These are phyloP conservation scores for Halocaridina rubra DNA, from an alignment of 2,888 invertebrate genomes.

Conservation along the genomic window DNA sequence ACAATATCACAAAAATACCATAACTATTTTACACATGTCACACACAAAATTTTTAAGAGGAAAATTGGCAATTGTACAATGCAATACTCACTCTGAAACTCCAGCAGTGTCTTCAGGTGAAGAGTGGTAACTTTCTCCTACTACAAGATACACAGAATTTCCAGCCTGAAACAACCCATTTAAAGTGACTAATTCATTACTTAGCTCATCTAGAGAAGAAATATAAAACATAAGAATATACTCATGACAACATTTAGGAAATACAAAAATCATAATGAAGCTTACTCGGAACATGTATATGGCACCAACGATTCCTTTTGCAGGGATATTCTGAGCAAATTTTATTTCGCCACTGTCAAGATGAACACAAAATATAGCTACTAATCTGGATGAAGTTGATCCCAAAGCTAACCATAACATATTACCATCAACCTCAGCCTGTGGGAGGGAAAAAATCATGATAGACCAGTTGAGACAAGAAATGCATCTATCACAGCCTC, in stretches of 20 bases:
- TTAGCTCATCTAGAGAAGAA: too few species aligned
- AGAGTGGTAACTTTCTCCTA: slow-evolving; percentile 8
- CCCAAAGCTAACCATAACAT: slow-evolving; percentile 40
- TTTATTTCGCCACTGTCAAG: not conserved
- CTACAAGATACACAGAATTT: slow-evolving; percentile 12
- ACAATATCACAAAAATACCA: not conserved
- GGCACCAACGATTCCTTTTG: slow-evolving; percentile 3
- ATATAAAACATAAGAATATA: too few species aligned
- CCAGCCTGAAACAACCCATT: slow-evolving; percentile 9
- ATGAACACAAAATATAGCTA: slow-evolving; percentile 12
- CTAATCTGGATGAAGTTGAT: not conserved
- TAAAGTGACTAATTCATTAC: too few species aligned
- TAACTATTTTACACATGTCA: not conserved
- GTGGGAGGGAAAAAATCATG: too few species aligned
- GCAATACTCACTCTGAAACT: not conserved
- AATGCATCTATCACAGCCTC: too few species aligned
- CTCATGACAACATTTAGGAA: too few species aligned
- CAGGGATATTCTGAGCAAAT: slow-evolving; percentile 8
- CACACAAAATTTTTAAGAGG: not conserved
- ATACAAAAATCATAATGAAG: too few species aligned
- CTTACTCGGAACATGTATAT: slow-evolving; percentile 21
- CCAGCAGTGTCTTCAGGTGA: not conserved
- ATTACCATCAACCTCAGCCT: not conserved
- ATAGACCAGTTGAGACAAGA: too few species aligned
- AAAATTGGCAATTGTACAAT: not conserved